Base-by-base conservation (phyloP, 2,888 invertebrate species). In the Cryptus armator region DNA sequence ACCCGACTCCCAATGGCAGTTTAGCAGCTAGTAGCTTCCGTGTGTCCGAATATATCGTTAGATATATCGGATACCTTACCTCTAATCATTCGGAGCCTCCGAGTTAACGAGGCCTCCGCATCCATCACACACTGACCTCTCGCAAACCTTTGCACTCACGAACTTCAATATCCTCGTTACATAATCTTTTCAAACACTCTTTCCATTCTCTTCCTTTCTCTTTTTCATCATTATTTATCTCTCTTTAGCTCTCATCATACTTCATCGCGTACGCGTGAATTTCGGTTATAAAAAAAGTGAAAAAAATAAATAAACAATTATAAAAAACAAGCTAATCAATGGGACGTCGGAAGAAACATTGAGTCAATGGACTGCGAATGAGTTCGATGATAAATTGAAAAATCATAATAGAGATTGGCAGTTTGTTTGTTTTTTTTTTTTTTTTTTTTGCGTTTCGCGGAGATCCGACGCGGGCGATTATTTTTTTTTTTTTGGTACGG, bases 1-100 rank as follows among this genome's bases (percentile, higher is more conserved):
- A 87, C 79, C 78, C 85, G 59, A 88, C 89, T 89, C 89, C 70
- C 88, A 91, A 90, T 93, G 93, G 93, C 93, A 93, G 93, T 92
- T 92, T 91, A 90, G 91, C 87, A 90, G 90, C 93, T 93, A 93
- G 93, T 93, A 93, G 93, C 92, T 91, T 92, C 90, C 89, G 89
- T 90, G 91, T 91, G 89, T 90, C 91, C 91, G 89, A 87, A 84
- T 89, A 88, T 85, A 84, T 81, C 84, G 83, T 84, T 81, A 82
- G 79, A 87, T 83, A 80, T 46, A 24, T 75, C 89, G 90, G 90
- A 90, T 90, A 86, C 86, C 90, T 91, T 91, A 92, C 82, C 90
- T 91, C 89, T 87, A 88, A 88, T 90, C 90, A 87, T 88, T 87
- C 87, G 88, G 85, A 77, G 71, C 66, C 76, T 24, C 62, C 24